Evolutionary conservation across 2,888 invertebrate species (phyloP), one percentile per base, ranked within the genome.

Genomic region (Apotomis betuletana): DNA sequence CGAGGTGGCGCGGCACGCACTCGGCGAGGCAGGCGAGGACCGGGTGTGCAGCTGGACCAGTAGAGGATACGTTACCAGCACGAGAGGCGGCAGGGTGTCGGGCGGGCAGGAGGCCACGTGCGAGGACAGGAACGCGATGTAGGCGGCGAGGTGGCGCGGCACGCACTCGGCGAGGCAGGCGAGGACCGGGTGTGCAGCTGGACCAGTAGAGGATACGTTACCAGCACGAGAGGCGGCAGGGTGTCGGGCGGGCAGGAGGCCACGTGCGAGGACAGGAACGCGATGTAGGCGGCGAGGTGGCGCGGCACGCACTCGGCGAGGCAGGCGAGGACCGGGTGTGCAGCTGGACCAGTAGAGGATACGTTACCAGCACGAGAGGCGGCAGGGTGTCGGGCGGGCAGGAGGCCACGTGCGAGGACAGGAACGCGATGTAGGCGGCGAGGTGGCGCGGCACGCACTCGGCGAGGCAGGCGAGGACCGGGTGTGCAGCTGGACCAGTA

Each of bases 101-200:
- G 74, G 74, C 61, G 84, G 84, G 70, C 79, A 41, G 49, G 74
- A 73, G 36, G 91, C 86, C 0, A 96, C 96, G 86, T 97, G 96
- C 3, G 95, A 92, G 0, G 98, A 96, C 60, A 99, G 94, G 90
- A 98, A 98, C 77, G 95, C 95, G 69, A 98, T 95, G 88, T 98
- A 99, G 55, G 96, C 96, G 70, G 96, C 96, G 70, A 98, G 96
- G 85, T 97, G 92, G 0, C 94, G 91, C 0, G 98, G 97, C 81
- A 96, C 96, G 80, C 98, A 98, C 93, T 99, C 99, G 71, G 98
- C 97, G 83, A 97, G 96, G 84, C 98, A 97, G 0, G 98, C 98
- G 76, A 15, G 15, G 15, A 15, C 15, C 15, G 15, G 15, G 97
- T 96, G 5, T 97, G 94, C n/a, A 98, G 86, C 60, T 96, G 96